Evolutionary conservation across 2,888 invertebrate genomes (phyloP), one percentile per base, ranked within the genome.

Genomic region (Lymantria monacha): DNA sequence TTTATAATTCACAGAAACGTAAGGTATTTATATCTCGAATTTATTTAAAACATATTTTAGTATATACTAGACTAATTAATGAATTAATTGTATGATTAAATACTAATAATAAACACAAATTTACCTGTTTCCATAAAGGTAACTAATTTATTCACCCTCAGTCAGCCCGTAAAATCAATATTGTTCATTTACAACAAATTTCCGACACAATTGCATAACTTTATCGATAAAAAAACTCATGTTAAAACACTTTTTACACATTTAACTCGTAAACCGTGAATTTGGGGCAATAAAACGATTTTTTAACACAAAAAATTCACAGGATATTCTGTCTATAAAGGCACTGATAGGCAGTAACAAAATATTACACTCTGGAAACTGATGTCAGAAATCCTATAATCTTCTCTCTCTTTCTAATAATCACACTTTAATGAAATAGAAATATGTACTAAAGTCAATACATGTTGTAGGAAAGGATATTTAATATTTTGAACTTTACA

Each of bases 301-400:
- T 46, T 48, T 60, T n/a, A n/a, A 43, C 31, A 46, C 9, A 48
- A 52, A 51, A 56, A 57, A 49, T 10, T 31, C 13, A 12, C 33
- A 41, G 13, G 15, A 13, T 13, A 48, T 55, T 42, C 49, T 41
- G 44, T 9, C 30, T 44, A 31, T 42, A 7, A 51, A 65, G 63
- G 66, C 69, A 66, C 66, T 51, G 9, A 8, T 45, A 62, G 57
- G 43, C 54, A 53, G 55, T 48, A 22, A 59, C 49, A 54, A 56
- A 55, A 66, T 52, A 55, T 10, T 52, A 44, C 47, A 15, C 30
- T 14, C 12, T 33, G n/a, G n/a, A n/a, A n/a, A 41, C 12, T 31
- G 47, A 41, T 10, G n/a, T 38, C 40, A 53, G 48, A 49, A 57
- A 60, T 54, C 47, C 51, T 53, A 31, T 41, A 30, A 12, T 47